A percentile compares a stretch with the other conserved stretches of the same genome.
Conservation (phyloP, 2,888 invertebrate genomes). For the Tipula vernalis region DNA sequence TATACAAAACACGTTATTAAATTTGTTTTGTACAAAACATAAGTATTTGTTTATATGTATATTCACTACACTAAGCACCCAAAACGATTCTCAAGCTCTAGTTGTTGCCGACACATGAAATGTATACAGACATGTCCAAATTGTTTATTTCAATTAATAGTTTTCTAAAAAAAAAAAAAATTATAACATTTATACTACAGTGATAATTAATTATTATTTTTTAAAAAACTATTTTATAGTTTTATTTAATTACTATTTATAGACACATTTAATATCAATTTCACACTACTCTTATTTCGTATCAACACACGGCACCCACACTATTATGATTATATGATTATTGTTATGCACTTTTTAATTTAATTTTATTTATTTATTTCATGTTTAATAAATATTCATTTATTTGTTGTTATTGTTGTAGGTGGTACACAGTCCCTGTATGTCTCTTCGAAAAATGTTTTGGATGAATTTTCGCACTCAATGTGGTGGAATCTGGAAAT, state of each 20-base stretch:
- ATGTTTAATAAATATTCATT: neutral
- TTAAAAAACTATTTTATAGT: neutral
- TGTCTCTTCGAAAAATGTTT: neutral
- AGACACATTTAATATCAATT: neutral
- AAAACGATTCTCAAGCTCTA: neutral
- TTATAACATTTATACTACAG: neutral
- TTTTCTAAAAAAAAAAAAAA: neutral
- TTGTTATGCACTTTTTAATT: neutral
- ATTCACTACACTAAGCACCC: neutral
- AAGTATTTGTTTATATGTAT: neutral
- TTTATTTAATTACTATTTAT: neutral
- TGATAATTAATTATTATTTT: neutral
- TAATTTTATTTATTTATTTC: neutral
- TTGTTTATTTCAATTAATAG: neutral
- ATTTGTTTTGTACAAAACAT: neutral
- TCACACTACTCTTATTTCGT: neutral
- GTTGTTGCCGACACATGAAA: neutral
- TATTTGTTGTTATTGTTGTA: neutral
- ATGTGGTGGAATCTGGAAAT: neutral
- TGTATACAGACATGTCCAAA: neutral
- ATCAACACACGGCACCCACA: neutral
- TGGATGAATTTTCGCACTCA: neutral
- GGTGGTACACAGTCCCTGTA: neutral
- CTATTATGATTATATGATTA: neutral
- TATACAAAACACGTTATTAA: neutral